Evolutionary conservation across 2,113 vertebrate species (phyloP), one percentile per base, ranked within the genome.

Genomic region (Etheostoma spectabile): DNA sequence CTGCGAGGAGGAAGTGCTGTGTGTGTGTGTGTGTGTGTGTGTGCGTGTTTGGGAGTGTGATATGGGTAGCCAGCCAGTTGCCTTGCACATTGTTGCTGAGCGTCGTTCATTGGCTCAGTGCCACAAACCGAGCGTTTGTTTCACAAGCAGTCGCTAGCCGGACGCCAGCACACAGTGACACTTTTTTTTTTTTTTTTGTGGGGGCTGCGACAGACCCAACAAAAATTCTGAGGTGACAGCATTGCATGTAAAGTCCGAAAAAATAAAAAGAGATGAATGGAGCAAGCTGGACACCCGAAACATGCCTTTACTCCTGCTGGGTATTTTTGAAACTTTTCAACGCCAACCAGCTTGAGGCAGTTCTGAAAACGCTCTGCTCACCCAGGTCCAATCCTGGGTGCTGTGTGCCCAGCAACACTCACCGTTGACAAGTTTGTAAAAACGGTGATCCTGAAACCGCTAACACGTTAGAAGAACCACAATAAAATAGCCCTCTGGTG

Each of bases 1-100:
- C 62, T 65, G 74, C 63, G 79, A 71, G 80, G 77, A 86, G 49
- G 63, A 87, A 22, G 35, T 80, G 88, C 61, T 67, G 82, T 16
- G 11, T 55, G 33, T 80, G 33, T 77, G 30, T 74, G 7, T 78
- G 1, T 74, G 5, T 45, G 3, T 38, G n/a, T n/a, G n/a, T n/a
- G n/a, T n/a, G n/a, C n/a, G n/a, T n/a, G 46, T 57, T 52, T 77
- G 22, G 14, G 49, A 33, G 14, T 68, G 11, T 24, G 33, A 22
- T 71, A 60, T 48, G 82, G 21, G 62, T 59, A 56, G 30, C 35
- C 42, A 49, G 77, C 70, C 77, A 80, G 70, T 76, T 67, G 66
- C 74, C 74, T 27, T 74, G 49, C 53, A 60, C 55, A 51, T 63
- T 63, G 45, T 69, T 35, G 61, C 55, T 3, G 59, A 82, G 72